Base-by-base conservation (phyloP, 2,888 invertebrate genomes). In the Fragum fragum region DNA sequence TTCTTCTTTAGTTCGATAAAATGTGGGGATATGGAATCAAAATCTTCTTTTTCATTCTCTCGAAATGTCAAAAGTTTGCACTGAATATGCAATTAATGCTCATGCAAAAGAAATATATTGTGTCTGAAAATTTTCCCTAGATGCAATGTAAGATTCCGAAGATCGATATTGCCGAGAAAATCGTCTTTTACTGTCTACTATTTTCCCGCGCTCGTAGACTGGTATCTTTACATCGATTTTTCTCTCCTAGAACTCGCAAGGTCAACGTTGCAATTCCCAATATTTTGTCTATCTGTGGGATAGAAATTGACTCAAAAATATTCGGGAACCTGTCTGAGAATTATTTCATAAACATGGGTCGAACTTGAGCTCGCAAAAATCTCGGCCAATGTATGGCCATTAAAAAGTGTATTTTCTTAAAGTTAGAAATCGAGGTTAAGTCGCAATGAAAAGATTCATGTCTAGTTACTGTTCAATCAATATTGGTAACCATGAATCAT, bases 121-220 rank as follows among this genome's bases (percentile, higher is more conserved):
- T 18, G 47, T 47, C 47, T 47, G 7, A 47, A 47, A 47, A 47
- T 47, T 47, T 47, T n/a, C 47, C 39, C 47, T 47, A 47, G 14
- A 47, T 18, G 47, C 16, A 47, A 47, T n/a, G 47, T 47, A 47
- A 47, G 47, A 47, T 47, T 47, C 47, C 47, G 3, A 47, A 18
- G 66, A 66, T 66, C 66, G 23, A 66, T 66, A 66, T 1, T 66
- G 66, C 66, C 39, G 32, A 6, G 18, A 7, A 42, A 23, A 36
- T 14, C 7, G 21, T 23, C 21, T 23, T 66, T 23, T 42, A n/a
- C 53, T 39, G 59, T 73, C 73, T 73, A 61, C 42, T 42, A 16
- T 59, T 59, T 73, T 61, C 73, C 73, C 73, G 73, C 73, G 61
- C 23, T 71, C 36, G 21, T 55, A 71, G 55, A 66, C 66, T 66